phyloP scores from a whole-genome alignment of 2,113 vertebrate species.

The Carlito syrichta region DNA sequence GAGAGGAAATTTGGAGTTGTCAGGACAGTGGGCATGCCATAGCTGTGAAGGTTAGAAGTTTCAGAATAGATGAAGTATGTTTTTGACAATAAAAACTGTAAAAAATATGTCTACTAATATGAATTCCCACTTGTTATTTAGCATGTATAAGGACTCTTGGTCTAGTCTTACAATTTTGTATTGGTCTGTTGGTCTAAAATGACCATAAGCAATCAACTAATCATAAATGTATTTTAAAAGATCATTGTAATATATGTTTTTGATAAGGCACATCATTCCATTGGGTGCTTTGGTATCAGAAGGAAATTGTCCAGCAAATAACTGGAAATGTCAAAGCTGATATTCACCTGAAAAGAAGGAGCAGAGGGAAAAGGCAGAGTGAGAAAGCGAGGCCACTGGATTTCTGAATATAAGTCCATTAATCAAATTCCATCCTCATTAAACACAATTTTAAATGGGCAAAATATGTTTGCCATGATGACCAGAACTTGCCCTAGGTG shows the following conservation, averaged over 20 bases:
- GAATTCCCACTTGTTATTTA: background rate
- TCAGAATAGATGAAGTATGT: background rate
- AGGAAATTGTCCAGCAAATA: background rate
- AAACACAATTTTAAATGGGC: constrained; percentile 41
- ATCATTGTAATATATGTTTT: background rate
- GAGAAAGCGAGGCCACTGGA: background rate
- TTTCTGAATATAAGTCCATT: background rate
- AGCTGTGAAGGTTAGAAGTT: background rate
- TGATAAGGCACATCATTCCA: background rate
- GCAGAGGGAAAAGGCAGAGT: background rate
- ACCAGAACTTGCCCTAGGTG: constrained; percentile 5
- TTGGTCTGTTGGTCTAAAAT: background rate
- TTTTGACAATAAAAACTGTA: background rate
- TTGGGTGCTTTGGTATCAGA: background rate
- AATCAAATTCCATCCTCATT: constrained; percentile 20
- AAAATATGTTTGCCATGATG: constrained; percentile 7
- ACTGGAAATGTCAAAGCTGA: background rate
- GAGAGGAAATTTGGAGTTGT: background rate
- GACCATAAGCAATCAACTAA: background rate
- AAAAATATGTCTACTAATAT: background rate
- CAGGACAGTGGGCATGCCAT: background rate
- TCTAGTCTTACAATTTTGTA: background rate
- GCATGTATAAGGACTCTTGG: background rate
- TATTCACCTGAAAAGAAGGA: background rate
- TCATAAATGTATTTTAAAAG: background rate